phyloP scores from a whole-genome alignment of 2,888 invertebrate species.

The Caenorhabditis afra region DNA sequence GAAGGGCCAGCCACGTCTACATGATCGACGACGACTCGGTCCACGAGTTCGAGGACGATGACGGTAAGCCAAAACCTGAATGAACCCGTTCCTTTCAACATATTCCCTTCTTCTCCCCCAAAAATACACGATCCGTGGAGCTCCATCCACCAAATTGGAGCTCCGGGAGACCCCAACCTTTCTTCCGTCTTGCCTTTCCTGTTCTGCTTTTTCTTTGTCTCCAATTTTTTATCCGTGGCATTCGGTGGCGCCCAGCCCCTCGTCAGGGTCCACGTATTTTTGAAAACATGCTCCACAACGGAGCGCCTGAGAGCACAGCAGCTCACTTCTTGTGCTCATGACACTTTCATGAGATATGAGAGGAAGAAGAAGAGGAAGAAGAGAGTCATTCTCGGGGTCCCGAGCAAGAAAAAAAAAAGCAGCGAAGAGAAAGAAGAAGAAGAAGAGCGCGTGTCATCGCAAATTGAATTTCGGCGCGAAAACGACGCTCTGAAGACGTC shows the following conservation, averaged over 20 bases:
- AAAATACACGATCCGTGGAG: constrained; percentile 13
- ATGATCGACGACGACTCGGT: constrained; percentile 79
- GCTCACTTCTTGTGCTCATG: constrained; percentile 52
- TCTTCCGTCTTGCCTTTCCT: constrained; percentile 25
- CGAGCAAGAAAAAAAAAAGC: constrained; percentile 6
- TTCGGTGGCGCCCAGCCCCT: too few species aligned
- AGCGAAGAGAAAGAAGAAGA: constrained; percentile 19
- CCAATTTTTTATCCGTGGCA: constrained; percentile 29
- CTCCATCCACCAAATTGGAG: background rate
- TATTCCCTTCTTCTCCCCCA: background rate
- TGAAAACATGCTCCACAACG: constrained; percentile 39
- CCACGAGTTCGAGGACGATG: constrained; percentile 79
- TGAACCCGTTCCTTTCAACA: background rate
- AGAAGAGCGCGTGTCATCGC: constrained; percentile 46
- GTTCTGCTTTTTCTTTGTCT: constrained; percentile 29
- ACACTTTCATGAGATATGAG: constrained; percentile 53
- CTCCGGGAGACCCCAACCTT: constrained; percentile 6
- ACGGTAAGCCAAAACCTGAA: constrained; percentile 54
- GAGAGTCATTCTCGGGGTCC: background rate
- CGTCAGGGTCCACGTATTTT: constrained; percentile 27
- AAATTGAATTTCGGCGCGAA: constrained; percentile 53
- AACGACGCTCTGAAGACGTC: constrained; percentile 31
- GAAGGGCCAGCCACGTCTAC: constrained; percentile 76
- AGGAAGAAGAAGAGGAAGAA: constrained; percentile 17
- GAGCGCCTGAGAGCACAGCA: constrained; percentile 17